Evolutionary conservation across 1,140 invertebrate species (phyloP).

Genomic region (Cotesia typhae): DNA sequence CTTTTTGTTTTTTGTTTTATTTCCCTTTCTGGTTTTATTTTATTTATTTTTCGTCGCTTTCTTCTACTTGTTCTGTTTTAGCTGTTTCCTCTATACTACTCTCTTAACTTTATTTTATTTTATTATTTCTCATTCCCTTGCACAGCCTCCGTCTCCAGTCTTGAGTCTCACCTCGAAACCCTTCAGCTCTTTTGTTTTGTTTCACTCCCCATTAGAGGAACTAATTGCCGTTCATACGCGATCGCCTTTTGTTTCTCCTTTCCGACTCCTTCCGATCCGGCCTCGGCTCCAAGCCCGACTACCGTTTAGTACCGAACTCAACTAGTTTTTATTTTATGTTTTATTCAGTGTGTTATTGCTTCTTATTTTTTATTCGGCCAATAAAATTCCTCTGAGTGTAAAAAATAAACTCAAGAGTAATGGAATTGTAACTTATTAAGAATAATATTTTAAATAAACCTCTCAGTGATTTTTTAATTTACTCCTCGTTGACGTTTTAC

Average conservation of each 20-base stretch:
- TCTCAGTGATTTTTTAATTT: too few species aligned
- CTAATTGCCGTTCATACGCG: conserved; percentile 65
- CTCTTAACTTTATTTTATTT: conserved; percentile 23
- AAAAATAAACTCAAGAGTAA: too few species aligned
- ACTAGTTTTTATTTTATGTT: too few species aligned
- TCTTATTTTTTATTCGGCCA: too few species aligned
- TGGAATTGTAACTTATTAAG: too few species aligned
- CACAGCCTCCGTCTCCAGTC: background rate
- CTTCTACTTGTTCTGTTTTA: conserved; percentile 14
- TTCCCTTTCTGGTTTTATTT: conserved; percentile 28
- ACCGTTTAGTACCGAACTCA: too few species aligned
- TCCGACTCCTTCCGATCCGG: conserved; percentile 31
- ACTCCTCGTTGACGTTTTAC: too few species aligned
- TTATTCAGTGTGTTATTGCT: too few species aligned
- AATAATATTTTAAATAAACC: too few species aligned
- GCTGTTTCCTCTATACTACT: background rate
- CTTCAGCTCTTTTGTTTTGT: conserved; percentile 61
- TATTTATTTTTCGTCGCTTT: conserved; percentile 34
- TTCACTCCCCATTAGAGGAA: conserved; percentile 63
- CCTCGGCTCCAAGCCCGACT: background rate
- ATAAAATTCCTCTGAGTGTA: too few species aligned
- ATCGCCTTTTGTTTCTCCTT: conserved; percentile 61
- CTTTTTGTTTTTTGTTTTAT: conserved; percentile 22
- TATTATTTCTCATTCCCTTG: conserved; percentile 2
- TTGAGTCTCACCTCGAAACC: conserved; percentile 53